Conservation (phyloP, 2,113 vertebrate genomes). For the Micronycteris hirsuta region DNA sequence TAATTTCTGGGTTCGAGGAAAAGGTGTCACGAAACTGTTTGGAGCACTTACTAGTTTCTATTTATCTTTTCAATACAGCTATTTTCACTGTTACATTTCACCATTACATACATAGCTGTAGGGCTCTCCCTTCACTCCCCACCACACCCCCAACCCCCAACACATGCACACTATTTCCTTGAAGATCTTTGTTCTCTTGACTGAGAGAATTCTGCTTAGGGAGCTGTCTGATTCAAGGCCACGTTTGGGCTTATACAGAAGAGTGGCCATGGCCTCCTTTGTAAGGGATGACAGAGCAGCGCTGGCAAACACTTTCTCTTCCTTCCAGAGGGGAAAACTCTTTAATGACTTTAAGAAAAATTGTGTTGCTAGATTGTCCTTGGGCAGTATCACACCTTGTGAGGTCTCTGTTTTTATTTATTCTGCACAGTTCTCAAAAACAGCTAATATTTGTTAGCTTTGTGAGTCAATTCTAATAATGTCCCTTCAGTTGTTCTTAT, state of each 20-base stretch:
- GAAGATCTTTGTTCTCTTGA: neutral
- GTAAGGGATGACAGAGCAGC: neutral
- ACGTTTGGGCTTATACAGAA: neutral
- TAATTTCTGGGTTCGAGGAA: neutral
- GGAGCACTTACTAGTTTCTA: neutral
- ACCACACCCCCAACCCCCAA: neutral
- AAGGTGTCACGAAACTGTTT: neutral
- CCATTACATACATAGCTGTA: neutral
- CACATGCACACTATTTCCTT: neutral
- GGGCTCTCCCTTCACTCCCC: neutral
- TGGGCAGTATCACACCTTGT: neutral
- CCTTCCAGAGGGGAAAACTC: neutral
- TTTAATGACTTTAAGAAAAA: neutral
- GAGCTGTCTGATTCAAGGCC: neutral
- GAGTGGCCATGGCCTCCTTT: neutral
- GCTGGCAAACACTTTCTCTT: neutral
- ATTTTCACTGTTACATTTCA: neutral
- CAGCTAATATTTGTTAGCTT: neutral
- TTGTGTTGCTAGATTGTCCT: neutral
- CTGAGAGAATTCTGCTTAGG: neutral
- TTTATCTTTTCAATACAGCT: neutral
- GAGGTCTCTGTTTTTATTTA: neutral
- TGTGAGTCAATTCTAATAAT: slow-evolving; percentile 12
- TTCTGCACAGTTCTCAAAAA: neutral
- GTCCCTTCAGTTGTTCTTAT: neutral